phyloP scores from a whole-genome alignment of 2,113 vertebrate genomes.

The Epinephelus fuscoguttatus region DNA sequence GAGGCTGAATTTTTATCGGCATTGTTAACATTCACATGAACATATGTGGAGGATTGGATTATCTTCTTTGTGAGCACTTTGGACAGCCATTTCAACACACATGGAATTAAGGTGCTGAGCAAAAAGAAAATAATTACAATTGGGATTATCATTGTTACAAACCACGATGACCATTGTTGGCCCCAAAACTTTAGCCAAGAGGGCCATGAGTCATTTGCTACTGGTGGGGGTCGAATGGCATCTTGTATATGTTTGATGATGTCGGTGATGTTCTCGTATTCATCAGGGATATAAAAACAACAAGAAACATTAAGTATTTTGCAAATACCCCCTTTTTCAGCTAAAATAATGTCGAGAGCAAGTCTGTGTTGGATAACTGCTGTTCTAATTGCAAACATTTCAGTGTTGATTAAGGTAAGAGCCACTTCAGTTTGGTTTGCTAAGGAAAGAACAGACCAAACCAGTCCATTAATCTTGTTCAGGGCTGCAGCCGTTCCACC shows the following conservation, averaged over 20 bases:
- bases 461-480: background rate
- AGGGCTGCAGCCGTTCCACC: background rate
- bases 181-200: too few species aligned
- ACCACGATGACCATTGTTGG: too few species aligned
- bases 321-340: background rate
- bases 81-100: too few species aligned
- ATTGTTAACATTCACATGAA: too few species aligned
- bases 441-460: background rate
- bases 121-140: too few species aligned
- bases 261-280: background rate
- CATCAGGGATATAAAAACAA: background rate
- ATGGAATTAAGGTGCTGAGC: too few species aligned
- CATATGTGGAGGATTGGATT: too few species aligned
- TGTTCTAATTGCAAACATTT: background rate
- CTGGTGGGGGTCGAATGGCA: too few species aligned
- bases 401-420: background rate
- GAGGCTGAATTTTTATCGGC: too few species aligned
- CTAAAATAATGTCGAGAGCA: background rate
- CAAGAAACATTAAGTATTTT: background rate
- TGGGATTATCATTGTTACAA: too few species aligned
- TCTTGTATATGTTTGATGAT: background rate
- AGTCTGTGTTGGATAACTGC: background rate
- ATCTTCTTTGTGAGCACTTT: too few species aligned
- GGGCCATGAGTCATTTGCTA: too few species aligned
- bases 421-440: background rate